Percentiles rank a stretch among this genome's conserved stretches.
Conservation (phyloP, 2,113 vertebrate genomes). For the Dromaius novaehollandiae region DNA sequence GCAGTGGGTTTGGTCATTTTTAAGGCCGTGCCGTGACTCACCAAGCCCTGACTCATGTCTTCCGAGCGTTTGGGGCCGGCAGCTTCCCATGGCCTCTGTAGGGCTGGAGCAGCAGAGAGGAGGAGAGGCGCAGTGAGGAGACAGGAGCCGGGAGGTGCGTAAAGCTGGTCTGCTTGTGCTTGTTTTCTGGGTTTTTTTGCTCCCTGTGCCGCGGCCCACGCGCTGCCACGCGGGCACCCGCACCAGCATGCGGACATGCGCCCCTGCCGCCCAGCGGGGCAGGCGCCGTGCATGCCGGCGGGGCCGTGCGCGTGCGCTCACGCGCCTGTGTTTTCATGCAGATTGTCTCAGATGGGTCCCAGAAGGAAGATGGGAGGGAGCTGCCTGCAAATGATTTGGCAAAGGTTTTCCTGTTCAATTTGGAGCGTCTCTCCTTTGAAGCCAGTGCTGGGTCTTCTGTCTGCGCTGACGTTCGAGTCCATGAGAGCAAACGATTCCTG, state of each 20-base stretch:
- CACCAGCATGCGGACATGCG: neutral
- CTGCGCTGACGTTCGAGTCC: slow-evolving; percentile 79
- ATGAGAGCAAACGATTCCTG: slow-evolving; percentile 68
- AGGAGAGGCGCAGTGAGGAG: neutral
- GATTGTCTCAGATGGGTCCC: neutral
- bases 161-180: neutral
- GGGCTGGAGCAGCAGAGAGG: neutral
- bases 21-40: neutral
- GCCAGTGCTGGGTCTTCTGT: slow-evolving; percentile 78
- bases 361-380: slow-evolving; percentile 25
- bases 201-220: too few species aligned
- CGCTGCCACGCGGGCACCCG: too few species aligned
- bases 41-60: neutral
- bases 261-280: too few species aligned
- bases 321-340: too few species aligned
- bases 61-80: neutral
- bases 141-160: neutral
- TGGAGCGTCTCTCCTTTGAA: slow-evolving; percentile 62
- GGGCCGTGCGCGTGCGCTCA: neutral
- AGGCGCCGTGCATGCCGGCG: neutral
- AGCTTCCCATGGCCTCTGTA: neutral
- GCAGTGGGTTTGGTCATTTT: neutral
- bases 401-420: slow-evolving; percentile 8
- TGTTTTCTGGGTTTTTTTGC: too few species aligned
- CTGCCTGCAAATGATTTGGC: slow-evolving; percentile 65